Conservation (phyloP, 2,888 invertebrate genomes). For the Ectemnius continuus region DNA sequence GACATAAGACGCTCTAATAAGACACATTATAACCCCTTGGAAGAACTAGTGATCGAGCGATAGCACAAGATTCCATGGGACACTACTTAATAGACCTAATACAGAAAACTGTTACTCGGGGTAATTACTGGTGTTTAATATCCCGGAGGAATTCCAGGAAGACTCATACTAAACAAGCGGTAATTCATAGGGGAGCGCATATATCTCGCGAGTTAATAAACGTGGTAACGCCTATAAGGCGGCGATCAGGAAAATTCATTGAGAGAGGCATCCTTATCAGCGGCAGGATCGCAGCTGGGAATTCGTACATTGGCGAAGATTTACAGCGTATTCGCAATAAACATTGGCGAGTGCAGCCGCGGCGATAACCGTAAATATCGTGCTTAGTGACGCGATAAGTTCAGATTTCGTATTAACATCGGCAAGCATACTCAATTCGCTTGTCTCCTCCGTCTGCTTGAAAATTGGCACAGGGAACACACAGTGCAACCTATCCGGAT, state of each 20-base stretch:
- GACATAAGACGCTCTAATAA: too few relatives aligned
- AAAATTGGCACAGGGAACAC: background rate
- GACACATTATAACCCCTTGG: too few relatives aligned
- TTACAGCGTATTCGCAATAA: conserved; percentile 22
- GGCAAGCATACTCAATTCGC: background rate
- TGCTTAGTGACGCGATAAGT: conserved; percentile 42
- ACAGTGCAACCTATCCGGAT: background rate
- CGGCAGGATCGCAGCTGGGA: background rate
- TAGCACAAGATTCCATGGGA: too few relatives aligned
- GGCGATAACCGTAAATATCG: conserved; percentile 45
- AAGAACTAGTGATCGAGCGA: too few relatives aligned
- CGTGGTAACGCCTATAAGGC: conserved; percentile 20
- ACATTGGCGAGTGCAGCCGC: conserved; percentile 13
- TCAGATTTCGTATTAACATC: conserved; percentile 42
- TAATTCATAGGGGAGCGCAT: too few relatives aligned
- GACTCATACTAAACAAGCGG: too few relatives aligned
- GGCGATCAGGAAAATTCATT: conserved; percentile 23
- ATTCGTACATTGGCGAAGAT: conserved; percentile 21
- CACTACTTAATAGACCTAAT: too few relatives aligned
- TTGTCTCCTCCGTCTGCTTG: background rate
- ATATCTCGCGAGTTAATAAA: background rate
- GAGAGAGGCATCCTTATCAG: conserved; percentile 4
- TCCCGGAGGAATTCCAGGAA: too few relatives aligned
- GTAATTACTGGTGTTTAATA: too few relatives aligned
- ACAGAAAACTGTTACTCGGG: too few relatives aligned